Conservation (phyloP, 2,888 invertebrate genomes). For the Venusia cambrica region DNA sequence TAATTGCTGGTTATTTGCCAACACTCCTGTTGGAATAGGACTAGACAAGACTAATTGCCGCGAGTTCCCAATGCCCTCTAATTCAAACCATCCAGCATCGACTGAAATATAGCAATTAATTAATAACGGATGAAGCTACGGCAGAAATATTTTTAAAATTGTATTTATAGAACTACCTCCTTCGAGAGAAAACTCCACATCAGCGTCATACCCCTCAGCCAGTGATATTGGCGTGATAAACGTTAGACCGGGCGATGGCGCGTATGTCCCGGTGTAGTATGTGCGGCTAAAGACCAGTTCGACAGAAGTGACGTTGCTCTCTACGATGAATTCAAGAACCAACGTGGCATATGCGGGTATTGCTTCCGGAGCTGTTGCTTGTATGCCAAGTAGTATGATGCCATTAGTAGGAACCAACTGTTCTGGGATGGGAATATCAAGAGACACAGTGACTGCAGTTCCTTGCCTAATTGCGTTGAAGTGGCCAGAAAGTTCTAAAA, state of each 20-base stretch:
- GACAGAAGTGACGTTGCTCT: conserved; percentile 7
- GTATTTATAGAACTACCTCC: no score
- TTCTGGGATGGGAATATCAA: conserved; percentile 33
- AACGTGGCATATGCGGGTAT: conserved; percentile 35
- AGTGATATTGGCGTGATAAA: conserved; percentile 29
- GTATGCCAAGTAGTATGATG: conserved; percentile 33
- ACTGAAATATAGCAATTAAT: conserved; percentile 8
- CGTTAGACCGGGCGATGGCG: conserved; percentile 21
- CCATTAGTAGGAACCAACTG: conserved; percentile 32
- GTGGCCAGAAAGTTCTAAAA: conserved; percentile 16
- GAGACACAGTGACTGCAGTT: conserved; percentile 11
- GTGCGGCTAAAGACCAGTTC: conserved; percentile 22
- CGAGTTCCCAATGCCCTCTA: conserved; percentile 23
- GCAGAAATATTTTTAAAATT: no score
- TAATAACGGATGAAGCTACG: no score
- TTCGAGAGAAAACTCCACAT: conserved; percentile 33
- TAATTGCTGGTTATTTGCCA: conserved; percentile 36
- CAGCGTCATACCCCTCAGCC: conserved; percentile 30
- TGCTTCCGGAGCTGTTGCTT: conserved; percentile 32
- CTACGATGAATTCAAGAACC: conserved; percentile 28
- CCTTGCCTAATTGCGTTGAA: conserved; percentile 11
- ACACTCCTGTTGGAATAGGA: conserved; percentile 34
- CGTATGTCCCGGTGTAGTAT: conserved; percentile 37
- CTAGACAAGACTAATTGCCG: conserved; percentile 21
- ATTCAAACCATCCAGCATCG: conserved; percentile 21